Percentiles rank a stretch among this genome's conserved stretches.
phyloP scores from a whole-genome alignment of 2,888 invertebrate species.

The Cheilosia vernalis region DNA sequence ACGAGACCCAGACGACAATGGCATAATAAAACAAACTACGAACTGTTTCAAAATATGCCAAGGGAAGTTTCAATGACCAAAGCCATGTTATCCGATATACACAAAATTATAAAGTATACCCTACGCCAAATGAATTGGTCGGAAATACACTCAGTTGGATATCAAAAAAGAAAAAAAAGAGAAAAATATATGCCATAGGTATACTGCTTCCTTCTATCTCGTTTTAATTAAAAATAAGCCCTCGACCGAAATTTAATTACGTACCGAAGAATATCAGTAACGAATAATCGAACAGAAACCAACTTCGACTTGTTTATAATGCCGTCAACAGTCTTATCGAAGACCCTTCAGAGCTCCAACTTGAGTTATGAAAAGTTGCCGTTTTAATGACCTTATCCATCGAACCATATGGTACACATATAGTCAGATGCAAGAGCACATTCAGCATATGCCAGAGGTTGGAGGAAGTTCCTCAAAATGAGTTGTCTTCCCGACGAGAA shows the following conservation, averaged over 20 bases:
- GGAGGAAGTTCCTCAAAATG: conserved; percentile 3
- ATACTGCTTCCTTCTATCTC: conserved; percentile 31
- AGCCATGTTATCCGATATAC: conserved; percentile 46
- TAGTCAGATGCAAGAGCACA: not conserved
- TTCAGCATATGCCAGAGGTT: conserved; percentile 8
- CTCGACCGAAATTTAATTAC: conserved; percentile 58
- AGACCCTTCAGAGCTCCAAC: not conserved
- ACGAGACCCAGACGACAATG: conserved; percentile 21
- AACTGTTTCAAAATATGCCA: conserved; percentile 30
- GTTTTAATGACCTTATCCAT: conserved; percentile 37
- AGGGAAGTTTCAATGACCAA: conserved; percentile 28
- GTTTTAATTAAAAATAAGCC: conserved; percentile 67
- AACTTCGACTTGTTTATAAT: not conserved
- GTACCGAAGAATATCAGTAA: conserved; percentile 22
- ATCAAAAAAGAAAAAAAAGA: conserved; percentile 16
- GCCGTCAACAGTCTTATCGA: not conserved
- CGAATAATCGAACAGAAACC: not conserved
- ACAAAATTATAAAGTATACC: conserved; percentile 25
- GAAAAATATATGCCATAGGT: not conserved
- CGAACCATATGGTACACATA: conserved; percentile 47
- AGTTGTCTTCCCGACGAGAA: not conserved
- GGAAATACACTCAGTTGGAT: conserved; percentile 44
- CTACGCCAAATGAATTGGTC: conserved; percentile 21
- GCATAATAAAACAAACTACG: conserved; percentile 31
- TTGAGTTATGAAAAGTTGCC: conserved; percentile 30